phyloP scores from a whole-genome alignment of 2,797 vertebrate species.

The Cephalopachus bancanus region DNA sequence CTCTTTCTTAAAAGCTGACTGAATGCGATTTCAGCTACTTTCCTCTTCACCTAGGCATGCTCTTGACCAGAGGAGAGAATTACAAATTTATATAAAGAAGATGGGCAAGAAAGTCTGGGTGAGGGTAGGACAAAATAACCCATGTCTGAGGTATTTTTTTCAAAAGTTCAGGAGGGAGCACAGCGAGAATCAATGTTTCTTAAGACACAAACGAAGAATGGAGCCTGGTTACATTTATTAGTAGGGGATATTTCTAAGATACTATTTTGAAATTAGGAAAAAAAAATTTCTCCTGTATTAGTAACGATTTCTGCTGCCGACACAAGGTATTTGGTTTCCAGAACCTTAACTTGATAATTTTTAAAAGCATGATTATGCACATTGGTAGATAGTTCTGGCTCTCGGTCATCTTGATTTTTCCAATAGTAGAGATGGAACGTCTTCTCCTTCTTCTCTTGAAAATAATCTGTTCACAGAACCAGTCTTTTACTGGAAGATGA shows the following conservation, averaged over 20 bases:
- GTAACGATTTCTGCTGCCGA: neutral
- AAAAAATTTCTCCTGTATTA: neutral
- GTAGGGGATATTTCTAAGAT: neutral
- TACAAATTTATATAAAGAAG: neutral
- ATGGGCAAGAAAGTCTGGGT: neutral
- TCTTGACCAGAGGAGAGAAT: conserved; percentile 4
- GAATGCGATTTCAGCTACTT: neutral
- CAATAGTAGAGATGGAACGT: neutral
- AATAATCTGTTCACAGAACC: neutral
- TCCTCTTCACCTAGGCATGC: neutral
- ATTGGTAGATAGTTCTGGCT: neutral
- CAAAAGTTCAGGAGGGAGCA: neutral
- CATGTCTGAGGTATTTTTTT: neutral
- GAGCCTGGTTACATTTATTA: neutral
- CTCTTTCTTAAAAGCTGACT: neutral
- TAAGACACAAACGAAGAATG: neutral
- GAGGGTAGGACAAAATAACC: neutral
- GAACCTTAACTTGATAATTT: neutral
- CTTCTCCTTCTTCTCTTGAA: neutral
- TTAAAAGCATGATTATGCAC: neutral
- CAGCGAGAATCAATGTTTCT: neutral
- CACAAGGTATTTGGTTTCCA: neutral
- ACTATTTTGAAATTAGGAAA: conserved; percentile 1
- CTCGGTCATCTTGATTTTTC: neutral
- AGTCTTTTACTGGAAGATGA: conserved; percentile 2